A percentile compares a stretch with the other conserved stretches of the same genome.
Conservation (phyloP, 2,113 vertebrate species). For the Potamarius usumacintae region DNA sequence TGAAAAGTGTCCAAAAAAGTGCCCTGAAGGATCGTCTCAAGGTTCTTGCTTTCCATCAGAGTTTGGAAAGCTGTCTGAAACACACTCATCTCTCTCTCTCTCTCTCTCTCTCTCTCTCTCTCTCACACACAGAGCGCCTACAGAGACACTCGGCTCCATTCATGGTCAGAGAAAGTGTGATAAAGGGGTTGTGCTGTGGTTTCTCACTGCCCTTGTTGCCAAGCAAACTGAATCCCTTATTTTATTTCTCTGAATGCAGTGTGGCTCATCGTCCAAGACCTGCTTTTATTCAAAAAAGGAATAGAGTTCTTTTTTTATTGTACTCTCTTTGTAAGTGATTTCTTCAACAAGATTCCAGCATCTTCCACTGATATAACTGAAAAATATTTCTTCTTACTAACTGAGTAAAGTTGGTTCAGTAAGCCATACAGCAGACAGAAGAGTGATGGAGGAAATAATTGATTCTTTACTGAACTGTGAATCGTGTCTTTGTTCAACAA, state of each 20-base stretch:
- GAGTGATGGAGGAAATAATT: neutral
- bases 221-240: conserved; percentile 22
- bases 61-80: conserved; percentile 31
- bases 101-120: neutral
- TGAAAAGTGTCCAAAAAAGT: neutral
- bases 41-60: conserved; percentile 32
- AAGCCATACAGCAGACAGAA: neutral
- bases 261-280: neutral
- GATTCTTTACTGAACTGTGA: neutral
- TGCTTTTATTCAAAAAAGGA: neutral
- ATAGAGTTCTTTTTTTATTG: neutral
- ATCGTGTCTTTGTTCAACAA: neutral
- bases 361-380: neutral
- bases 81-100: neutral
- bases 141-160: conserved; percentile 2
- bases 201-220: conserved; percentile 21
- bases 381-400: neutral
- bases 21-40: conserved; percentile 8
- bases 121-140: conserved; percentile 8
- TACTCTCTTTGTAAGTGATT: neutral
- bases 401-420: too few relatives aligned
- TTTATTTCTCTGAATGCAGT: neutral
- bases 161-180: neutral
- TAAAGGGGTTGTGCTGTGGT: conserved; percentile 1
- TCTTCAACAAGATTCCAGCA: conserved; percentile 1